Base-by-base conservation (phyloP, 2,888 invertebrate species). In the Lathronympha strigana region DNA sequence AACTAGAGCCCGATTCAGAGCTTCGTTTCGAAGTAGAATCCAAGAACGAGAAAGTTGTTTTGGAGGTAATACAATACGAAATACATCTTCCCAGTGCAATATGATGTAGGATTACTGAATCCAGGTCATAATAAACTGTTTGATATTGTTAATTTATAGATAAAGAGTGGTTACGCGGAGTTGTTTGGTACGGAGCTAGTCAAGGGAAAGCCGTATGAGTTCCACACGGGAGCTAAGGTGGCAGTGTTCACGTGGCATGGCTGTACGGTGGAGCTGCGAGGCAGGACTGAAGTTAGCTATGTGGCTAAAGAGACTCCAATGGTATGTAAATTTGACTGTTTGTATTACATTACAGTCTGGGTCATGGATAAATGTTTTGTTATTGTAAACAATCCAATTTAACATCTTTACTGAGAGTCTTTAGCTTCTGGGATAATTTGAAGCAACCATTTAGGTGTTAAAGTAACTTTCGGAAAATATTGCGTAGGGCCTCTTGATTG, bases 181-280 rank as follows among this genome's bases (percentile, higher is more conserved):
- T 94, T 99, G 47, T 99, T 99, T 90, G 99, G 99, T 0, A 98
- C 98, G 0, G 99, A 99, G 86, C 82, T 99, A 66, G 97, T 98
- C 0, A 97, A 97, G 87, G 97, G 97, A 60, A 98, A 98, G 86
- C 95, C 95, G 0, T 98, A 99, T 84, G 95, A 95, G 74, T 99
- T 99, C 83, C 94, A 94, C 8, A 94, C 96, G 2, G 98, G 98
- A 0, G 96, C 98, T 1, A 99, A 99, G 90, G 96, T 98, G 8
- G 99, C 99, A 0, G 96, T 99, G 17, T 99, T 96, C 80, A 98
- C 99, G 1, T 99, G 97, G 95, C 98, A 98, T 80, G 98, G 98
- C 0, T 99, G 99, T 80, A 94, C 94, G 0, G 87, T 99, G 0
- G 97, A 97, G 85, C 85, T 99, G 11, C 93, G 94, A 67, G 99